Percentiles rank a stretch among this genome's conserved stretches.
These are phyloP conservation scores for Liposcelis brunnea DNA, from an alignment of 2,888 invertebrate genomes.

Conservation along the genomic window DNA sequence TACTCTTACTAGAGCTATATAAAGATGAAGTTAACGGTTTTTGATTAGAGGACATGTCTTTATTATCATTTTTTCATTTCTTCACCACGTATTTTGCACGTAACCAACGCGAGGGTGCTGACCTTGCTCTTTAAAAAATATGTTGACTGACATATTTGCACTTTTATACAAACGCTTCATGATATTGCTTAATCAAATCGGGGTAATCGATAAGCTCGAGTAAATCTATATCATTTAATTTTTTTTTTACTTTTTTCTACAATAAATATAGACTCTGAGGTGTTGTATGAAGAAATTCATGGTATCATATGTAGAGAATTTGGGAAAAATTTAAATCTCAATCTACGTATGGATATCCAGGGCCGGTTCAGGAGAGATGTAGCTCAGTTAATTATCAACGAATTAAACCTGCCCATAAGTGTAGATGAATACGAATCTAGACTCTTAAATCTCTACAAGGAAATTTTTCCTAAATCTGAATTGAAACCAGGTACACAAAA, in stretches of 20 bases:
- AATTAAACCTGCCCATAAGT: constrained; percentile 47
- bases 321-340: neutral
- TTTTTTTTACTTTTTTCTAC: neutral
- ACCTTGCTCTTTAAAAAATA: too few relatives aligned
- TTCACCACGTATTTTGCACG: too few relatives aligned
- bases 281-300: neutral
- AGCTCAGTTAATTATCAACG: constrained; percentile 47
- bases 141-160: too few relatives aligned
- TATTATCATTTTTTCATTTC: neutral
- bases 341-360: neutral
- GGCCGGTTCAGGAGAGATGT: constrained; percentile 29
- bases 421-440: constrained; percentile 46
- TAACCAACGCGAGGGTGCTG: too few relatives aligned
- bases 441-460: constrained; percentile 38
- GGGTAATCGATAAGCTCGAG: too few relatives aligned
- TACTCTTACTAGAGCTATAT: neutral
- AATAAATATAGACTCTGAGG: neutral
- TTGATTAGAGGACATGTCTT: neutral
- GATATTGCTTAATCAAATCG: too few relatives aligned
- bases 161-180: too few relatives aligned
- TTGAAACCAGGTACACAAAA: constrained; percentile 45
- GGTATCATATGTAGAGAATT: neutral
- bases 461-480: constrained; percentile 40
- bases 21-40: too few relatives aligned
- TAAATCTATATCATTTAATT: neutral